A percentile compares a stretch with the other conserved stretches of the same genome.
phyloP scores from a whole-genome alignment of 2,888 invertebrate genomes.

The Phengaris alcon region DNA sequence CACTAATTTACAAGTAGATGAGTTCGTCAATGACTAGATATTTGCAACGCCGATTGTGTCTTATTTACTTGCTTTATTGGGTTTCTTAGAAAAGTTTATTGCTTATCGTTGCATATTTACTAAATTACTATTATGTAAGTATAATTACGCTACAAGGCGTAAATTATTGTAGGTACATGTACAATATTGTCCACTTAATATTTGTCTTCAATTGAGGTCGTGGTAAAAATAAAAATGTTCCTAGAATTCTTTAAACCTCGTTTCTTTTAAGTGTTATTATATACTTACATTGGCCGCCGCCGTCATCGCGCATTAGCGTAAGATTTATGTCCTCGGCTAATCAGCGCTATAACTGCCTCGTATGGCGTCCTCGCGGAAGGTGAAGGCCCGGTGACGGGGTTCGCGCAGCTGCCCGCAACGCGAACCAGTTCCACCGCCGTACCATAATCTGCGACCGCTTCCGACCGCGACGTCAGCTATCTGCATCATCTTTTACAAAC shows the following conservation, averaged over 20 bases:
- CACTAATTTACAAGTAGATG: background rate
- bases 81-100: background rate
- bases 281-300: background rate
- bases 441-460: background rate
- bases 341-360: background rate
- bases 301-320: background rate
- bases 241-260: background rate
- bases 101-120: background rate
- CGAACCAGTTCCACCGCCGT: constrained; percentile 4
- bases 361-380: constrained; percentile 13
- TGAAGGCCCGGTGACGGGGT: background rate
- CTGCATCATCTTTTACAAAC: background rate
- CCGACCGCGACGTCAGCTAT: constrained; percentile 4
- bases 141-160: background rate
- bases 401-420: background rate
- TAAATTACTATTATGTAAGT: background rate
- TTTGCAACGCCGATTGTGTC: background rate
- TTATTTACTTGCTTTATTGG: background rate
- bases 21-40: constrained; percentile 8
- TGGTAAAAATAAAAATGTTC: background rate
- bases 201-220: background rate
- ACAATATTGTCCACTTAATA: background rate
- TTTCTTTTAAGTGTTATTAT: background rate
- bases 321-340: constrained; percentile 14
- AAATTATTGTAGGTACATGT: background rate